These are phyloP conservation scores for Drosophila helvetica DNA, from an alignment of 2,888 invertebrate genomes.

Conservation along the genomic window DNA sequence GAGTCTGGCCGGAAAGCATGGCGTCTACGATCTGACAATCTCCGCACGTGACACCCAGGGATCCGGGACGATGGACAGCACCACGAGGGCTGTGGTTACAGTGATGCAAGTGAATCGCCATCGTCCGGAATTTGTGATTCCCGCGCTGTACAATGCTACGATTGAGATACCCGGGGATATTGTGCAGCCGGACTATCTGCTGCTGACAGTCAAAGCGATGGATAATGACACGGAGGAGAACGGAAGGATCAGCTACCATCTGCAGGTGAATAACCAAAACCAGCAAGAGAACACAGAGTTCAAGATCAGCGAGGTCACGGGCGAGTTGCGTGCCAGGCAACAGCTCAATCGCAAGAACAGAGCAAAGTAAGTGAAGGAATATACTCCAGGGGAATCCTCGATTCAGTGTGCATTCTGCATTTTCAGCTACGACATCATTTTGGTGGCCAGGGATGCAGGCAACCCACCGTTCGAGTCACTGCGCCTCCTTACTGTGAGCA, in stretches of 20 bases:
- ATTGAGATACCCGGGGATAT: slow-evolving; percentile 93
- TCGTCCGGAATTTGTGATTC: slow-evolving; percentile 91
- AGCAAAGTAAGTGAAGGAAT: slow-evolving; percentile 82
- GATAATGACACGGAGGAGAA: slow-evolving; percentile 93
- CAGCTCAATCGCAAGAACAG: slow-evolving; percentile 91
- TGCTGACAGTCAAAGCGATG: slow-evolving; percentile 92
- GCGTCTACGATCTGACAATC: slow-evolving; percentile 87
- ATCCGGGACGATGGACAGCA: slow-evolving; percentile 87
- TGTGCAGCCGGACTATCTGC: slow-evolving; percentile 89
- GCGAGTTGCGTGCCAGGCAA: slow-evolving; percentile 91
- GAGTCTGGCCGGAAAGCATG: slow-evolving; percentile 87
- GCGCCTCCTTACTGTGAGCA: slow-evolving; percentile 89
- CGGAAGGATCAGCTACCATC: slow-evolving; percentile 92
- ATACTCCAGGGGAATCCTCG: background rate
- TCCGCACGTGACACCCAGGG: slow-evolving; percentile 91
- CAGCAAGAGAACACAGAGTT: slow-evolving; percentile 93
- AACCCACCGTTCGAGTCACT: slow-evolving; percentile 92
- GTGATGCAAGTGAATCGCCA: slow-evolving; percentile 92
- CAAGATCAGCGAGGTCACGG: slow-evolving; percentile 90
- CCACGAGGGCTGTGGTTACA: slow-evolving; percentile 89
- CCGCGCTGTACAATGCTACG: slow-evolving; percentile 89
- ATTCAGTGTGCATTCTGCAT: background rate
- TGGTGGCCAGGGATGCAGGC: slow-evolving; percentile 93
- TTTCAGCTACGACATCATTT: slow-evolving; percentile 86
- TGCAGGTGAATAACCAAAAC: slow-evolving; percentile 90